Base-by-base conservation (phyloP, 2,797 vertebrate species). In the Schizopygopsis malacanthus region DNA sequence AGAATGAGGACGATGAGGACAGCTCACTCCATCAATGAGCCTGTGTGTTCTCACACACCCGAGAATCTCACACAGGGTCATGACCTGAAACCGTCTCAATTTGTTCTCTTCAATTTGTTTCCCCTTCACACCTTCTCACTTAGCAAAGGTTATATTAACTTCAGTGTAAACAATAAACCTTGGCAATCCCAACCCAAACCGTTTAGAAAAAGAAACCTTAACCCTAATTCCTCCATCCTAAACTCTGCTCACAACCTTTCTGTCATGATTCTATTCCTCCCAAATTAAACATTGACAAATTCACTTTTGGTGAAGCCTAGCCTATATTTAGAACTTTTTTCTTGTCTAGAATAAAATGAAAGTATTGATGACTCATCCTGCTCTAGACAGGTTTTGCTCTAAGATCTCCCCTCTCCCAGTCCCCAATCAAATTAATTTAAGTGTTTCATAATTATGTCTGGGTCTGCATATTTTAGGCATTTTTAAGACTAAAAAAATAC, bases 71-170 rank as follows among this genome's bases (percentile, higher is more conserved):
- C 75, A 76, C 63, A 69, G 52, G 84, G 50, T 75, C 87, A 85
- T 89, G 87, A 89, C 84, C 86, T 63, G 84, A 85, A 90, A 85
- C 83, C 56, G 81, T 82, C 79, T 81, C 82, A 79, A 72, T 88
- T 79, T 33, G 41, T 75, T 83, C 78, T 85, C 79, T 82, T 86
- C 79, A 72, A 67, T 86, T 77, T 73, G 41, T 87, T 61, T 71
- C 65, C 22, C 6, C 70, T 87, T 85, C 54, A 43, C 78, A n/a
- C 78, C 56, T 77, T 86, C 69, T 67, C 39, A 82, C 43, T 47
- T 50, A 69, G 47, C 6, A 43, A 54, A 79, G n/a, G 65, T 61
- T 28, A 63, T 63, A 61, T 45, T 52, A 65, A 45, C 37, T 50
- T 41, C 3, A 15, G 22, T 16, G 67, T 45, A 73, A 61, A 76